A percentile compares a stretch with the other conserved stretches of the same genome.
Conservation (phyloP, 37 sponge, comb jelly and placozoan species). For the Crambe crambe region DNA sequence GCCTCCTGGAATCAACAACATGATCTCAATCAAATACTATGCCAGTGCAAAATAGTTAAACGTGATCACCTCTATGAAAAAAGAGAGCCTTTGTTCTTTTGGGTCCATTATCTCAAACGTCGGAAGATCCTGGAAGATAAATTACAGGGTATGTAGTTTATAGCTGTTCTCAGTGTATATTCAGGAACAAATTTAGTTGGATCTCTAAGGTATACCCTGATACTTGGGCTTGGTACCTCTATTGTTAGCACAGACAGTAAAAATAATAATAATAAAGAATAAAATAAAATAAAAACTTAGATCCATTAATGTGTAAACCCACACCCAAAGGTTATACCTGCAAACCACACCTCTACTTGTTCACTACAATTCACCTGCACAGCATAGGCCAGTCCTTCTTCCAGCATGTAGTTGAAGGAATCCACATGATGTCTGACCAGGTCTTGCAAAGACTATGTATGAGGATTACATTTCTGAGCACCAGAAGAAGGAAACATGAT, state of each 20-base stretch:
- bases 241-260: too few relatives aligned
- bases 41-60: not conserved
- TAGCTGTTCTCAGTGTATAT: too few relatives aligned
- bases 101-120: slow-evolving; percentile 66
- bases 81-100: slow-evolving; percentile 31
- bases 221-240: too few relatives aligned
- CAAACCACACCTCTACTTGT: too few relatives aligned
- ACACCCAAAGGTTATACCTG: too few relatives aligned
- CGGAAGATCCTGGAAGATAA: slow-evolving; percentile 42
- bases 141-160: not conserved
- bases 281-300: too few relatives aligned
- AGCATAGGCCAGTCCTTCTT: slow-evolving; percentile 79
- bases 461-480: not conserved
- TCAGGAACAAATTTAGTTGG: too few relatives aligned
- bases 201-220: too few relatives aligned
- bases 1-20: slow-evolving; percentile 47
- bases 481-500: not conserved
- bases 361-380: slow-evolving; percentile 62
- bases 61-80: slow-evolving; percentile 58
- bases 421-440: slow-evolving; percentile 84
- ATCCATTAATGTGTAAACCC: too few relatives aligned
- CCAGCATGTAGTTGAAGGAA: slow-evolving; percentile 88
- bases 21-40: not conserved
- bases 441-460: slow-evolving; percentile 63
- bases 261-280: not conserved